phyloP scores from a whole-genome alignment of 2,888 invertebrate species.

The Chaitophorus viminalis region DNA sequence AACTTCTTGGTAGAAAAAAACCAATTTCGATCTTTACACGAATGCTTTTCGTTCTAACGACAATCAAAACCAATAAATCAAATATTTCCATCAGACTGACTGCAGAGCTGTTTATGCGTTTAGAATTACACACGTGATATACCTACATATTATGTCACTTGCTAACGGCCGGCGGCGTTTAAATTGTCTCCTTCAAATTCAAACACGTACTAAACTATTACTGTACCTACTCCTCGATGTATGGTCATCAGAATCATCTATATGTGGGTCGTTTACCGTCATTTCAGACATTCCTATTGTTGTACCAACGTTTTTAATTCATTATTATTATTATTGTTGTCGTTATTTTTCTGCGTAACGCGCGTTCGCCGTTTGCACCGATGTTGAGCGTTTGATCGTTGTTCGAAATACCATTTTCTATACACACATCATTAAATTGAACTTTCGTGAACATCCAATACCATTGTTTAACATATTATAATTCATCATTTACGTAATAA shows the following conservation, averaged over 20 bases:
- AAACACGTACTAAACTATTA: too few species aligned
- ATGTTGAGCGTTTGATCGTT: neutral
- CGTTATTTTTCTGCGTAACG: neutral
- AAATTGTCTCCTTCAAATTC: neutral
- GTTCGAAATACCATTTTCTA: neutral
- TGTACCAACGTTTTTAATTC: neutral
- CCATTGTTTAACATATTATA: neutral
- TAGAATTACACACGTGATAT: neutral
- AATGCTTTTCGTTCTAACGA: neutral
- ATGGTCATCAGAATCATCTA: neutral
- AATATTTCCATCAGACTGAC: neutral
- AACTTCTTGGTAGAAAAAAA: neutral
- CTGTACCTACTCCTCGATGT: too few species aligned
- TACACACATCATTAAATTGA: neutral
- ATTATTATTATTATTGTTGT: neutral
- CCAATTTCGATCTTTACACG: too few species aligned
- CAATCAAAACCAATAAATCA: constrained; percentile 43
- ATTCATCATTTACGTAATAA: neutral
- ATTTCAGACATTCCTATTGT: neutral
- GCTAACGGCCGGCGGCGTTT: neutral
- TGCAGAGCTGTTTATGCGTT: neutral
- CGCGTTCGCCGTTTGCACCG: neutral
- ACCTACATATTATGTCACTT: neutral
- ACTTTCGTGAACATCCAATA: neutral
- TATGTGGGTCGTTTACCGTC: too few species aligned